phyloP scores from a whole-genome alignment of 2,797 vertebrate genomes.

The Channallabes apus region DNA sequence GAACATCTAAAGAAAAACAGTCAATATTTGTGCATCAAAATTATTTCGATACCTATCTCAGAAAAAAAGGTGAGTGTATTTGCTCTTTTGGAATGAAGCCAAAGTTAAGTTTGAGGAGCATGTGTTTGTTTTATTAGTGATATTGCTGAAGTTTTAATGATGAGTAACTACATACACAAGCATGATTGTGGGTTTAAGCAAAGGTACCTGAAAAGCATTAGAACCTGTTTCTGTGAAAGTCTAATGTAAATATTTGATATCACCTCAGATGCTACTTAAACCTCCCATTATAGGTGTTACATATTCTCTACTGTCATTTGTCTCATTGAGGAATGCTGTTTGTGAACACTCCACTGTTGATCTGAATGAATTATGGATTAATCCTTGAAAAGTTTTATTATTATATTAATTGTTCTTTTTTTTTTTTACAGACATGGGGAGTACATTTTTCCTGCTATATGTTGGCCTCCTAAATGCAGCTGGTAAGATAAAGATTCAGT shows the following conservation, averaged over 20 bases:
- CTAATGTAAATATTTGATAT: slow-evolving; percentile 10
- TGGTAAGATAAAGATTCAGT: slow-evolving; percentile 43
- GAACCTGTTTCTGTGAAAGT: slow-evolving; percentile 46
- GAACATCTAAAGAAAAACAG: too few species aligned
- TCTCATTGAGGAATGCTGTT: neutral
- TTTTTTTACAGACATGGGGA: slow-evolving; percentile 51
- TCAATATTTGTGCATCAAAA: neutral
- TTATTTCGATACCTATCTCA: neutral
- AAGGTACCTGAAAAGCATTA: neutral
- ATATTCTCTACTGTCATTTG: neutral
- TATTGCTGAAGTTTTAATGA: neutral
- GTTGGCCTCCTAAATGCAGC: slow-evolving; percentile 33
- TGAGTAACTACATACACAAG: neutral
- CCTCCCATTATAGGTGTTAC: neutral
- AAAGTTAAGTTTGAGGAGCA: neutral
- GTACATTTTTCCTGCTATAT: slow-evolving; percentile 26
- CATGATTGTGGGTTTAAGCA: slow-evolving; percentile 5
- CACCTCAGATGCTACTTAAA: slow-evolving; percentile 41
- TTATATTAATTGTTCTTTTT: neutral
- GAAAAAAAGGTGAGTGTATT: neutral
- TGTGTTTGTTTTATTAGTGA: neutral
- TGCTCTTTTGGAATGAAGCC: neutral
- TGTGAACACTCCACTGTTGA: neutral
- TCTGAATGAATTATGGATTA: neutral
- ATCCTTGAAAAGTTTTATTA: neutral